phyloP scores from a whole-genome alignment of 2,113 vertebrate species.

The Strigops habroptila region DNA sequence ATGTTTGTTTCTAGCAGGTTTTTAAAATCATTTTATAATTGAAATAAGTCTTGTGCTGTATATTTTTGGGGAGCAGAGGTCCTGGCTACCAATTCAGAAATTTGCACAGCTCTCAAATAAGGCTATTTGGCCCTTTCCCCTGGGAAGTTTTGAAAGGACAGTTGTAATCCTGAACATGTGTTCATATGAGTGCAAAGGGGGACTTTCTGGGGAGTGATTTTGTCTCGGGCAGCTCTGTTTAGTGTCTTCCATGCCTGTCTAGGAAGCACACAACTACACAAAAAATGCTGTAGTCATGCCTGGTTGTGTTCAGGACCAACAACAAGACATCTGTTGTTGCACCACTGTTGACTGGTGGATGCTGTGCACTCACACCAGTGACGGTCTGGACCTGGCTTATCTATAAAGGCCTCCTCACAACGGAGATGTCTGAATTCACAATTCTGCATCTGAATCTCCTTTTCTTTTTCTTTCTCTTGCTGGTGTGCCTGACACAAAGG shows the following conservation, averaged over 20 bases:
- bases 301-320: not conserved
- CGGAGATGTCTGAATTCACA: not conserved
- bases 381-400: not conserved
- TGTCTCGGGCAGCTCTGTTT: not conserved
- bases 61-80: not conserved
- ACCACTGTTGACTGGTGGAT: not conserved
- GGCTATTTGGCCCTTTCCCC: not conserved
- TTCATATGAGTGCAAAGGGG: not conserved
- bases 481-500: not conserved
- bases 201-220: not conserved
- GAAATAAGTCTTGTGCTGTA: not conserved
- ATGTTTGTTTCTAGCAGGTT: not conserved
- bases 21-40: not conserved
- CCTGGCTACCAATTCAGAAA: not conserved
- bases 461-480: not conserved
- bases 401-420: not conserved
- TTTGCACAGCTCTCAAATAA: not conserved
- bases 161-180: not conserved
- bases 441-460: not conserved
- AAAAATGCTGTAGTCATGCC: not conserved
- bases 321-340: not conserved
- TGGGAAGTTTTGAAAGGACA: not conserved
- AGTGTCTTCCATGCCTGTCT: not conserved
- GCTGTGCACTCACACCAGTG: not conserved
- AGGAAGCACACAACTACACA: not conserved